Evolutionary conservation across 2,113 vertebrate species (phyloP).

Genomic region (Poeciliopsis retropinna): DNA sequence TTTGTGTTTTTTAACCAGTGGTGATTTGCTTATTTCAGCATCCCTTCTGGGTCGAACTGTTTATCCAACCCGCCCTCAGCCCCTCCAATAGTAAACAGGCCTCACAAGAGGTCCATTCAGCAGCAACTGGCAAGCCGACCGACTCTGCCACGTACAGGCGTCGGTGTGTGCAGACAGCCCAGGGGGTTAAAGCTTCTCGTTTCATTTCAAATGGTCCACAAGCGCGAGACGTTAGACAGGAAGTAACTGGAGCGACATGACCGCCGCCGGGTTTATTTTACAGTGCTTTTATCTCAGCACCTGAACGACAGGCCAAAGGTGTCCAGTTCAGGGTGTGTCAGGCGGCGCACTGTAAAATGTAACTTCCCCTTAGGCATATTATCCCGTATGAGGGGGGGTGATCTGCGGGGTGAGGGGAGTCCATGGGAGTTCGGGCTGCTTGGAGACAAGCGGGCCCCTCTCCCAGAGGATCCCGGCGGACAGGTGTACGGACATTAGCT

Average conservation of each 20-base stretch:
- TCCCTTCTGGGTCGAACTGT: conserved; percentile 25
- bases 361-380: neutral
- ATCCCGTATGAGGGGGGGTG: neutral
- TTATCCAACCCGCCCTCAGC: conserved; percentile 44
- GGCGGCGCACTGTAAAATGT: neutral
- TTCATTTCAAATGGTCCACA: neutral
- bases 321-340: conserved; percentile 20
- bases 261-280: neutral
- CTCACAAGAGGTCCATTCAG: conserved; percentile 73
- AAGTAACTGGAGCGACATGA: neutral
- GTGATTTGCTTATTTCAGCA: conserved; percentile 9
- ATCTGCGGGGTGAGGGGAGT: conserved; percentile 1
- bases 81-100: conserved; percentile 41
- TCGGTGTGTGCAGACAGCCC: conserved; percentile 4
- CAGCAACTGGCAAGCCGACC: conserved; percentile 28
- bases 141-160: conserved; percentile 61
- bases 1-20: neutral
- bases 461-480: neutral
- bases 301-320: neutral
- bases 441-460: conserved; percentile 21
- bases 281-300: neutral
- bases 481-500: neutral
- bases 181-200: conserved; percentile 7
- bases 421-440: conserved; percentile 32
- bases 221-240: neutral